Base-by-base conservation (phyloP, 2,888 invertebrate genomes). In the Heliconius erato region DNA sequence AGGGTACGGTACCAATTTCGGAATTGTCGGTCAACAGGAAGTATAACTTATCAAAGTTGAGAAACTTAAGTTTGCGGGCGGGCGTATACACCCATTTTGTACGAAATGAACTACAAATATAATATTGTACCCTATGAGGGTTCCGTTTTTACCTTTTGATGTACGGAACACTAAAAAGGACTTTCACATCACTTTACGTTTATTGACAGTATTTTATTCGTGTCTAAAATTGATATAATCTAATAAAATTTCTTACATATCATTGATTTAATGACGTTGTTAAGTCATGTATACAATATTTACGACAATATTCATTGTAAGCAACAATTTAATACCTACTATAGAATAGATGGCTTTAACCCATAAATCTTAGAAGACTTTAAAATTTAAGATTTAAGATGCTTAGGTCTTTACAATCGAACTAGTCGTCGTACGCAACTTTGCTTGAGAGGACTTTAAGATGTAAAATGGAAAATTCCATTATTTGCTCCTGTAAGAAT, bases 271-370 rank as follows among this genome's bases (percentile, higher is more conserved):
- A 72, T 49, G 16, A 76, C 35, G n/a, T 76, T 59, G 35, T 26
- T 76, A 76, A 76, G 63, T 35, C 63, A 19, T 35, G 74, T 76
- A 14, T 76, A 32, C 35, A 40, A n/a, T 26, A 76, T 76, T 76
- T 76, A 76, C 26, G 76, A 76, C 63, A 63, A 76, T 32, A 76
- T 76, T 76, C 63, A 76, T 76, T 76, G 26, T 76, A 63, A 26
- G 26, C 76, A 76, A 65, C n/a, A n/a, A n/a, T 35, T 14, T 54
- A 44, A 72, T 26, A 59, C 40, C 40, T 11, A 11, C 32, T 32
- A 28, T 74, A 74, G 35, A 35, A 76, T 59, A 59, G n/a, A 35
- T 35, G 59, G 32, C 23, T 74, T 14, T 76, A n/a, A 59, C 32
- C 35, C 35, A 76, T 76, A 76, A 76, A 32, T 76, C 59, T 32